Evolutionary conservation across 2,888 invertebrate species (phyloP), one percentile per base, ranked within the genome.

Genomic region (Dione juno): DNA sequence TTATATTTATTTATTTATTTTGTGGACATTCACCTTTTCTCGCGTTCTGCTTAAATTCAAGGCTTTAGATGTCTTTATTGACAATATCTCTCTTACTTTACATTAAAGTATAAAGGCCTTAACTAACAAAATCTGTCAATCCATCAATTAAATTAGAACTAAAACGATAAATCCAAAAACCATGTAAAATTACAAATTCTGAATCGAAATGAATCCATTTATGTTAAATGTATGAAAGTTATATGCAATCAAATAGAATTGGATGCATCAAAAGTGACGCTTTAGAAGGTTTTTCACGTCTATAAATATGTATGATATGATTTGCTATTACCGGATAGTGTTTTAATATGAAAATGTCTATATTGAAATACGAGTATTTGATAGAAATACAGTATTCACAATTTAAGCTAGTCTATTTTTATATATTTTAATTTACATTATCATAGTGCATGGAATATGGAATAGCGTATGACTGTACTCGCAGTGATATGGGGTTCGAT

Each of bases 111-210:
- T 5, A 28, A 28, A 28, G 5, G 28, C 2, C 28, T 28, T 28
- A 28, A 28, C 41, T 21, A 41, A 40, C 16, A 28, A 45, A 16
- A 35, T 9, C 14, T 37, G 21, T 54, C n/a, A 54, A 63, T 43
- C 21, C 50, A 21, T 63, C 37, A 61, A 48, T 48, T 11, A n/a
- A 16, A 64, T 40, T 21, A 1, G 19, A 5, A 64, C 48, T 37
- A 52, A 68, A 68, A 67, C 40, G 37, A 53, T 45, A 80, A 83
- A 83, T 78, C 78, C 75, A 78, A 78, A 77, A 78, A 79, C 80
- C 79, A 66, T 82, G 84, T 82, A 76, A 75, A 74, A 88, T 88
- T 88, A 86, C 81, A 86, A 86, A 88, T 88, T 88, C 88, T 74
- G 81, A 79, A 76, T 78, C 63, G 59, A 74, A 73, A 74, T 72